Base-by-base conservation (phyloP, 1,140 invertebrate genomes). In the Antheraea mylitta region DNA sequence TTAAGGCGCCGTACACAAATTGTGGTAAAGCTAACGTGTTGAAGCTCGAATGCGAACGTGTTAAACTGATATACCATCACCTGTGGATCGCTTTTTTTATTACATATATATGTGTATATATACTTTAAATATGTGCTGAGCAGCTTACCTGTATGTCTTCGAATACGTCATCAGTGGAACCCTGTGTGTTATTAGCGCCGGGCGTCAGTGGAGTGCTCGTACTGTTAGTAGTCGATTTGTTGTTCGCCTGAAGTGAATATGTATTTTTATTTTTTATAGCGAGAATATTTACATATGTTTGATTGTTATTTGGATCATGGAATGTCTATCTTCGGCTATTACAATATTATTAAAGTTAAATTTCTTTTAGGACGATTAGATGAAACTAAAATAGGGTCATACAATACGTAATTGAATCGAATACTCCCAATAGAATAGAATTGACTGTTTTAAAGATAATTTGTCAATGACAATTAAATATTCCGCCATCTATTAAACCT, bases 121-220 rank as follows among this genome's bases (percentile, higher is more conserved):
- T 30, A 30, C 22, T 30, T 59, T 37, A 58, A 48, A 58, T 71
- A 61, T 18, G 18, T 65, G 59, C 36, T 66, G 58, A 61, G 45
- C 13, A 8, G 60, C 85, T 87, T 81, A 93, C 92, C 91, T 93
- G 92, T 30, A 90, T 89, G 42, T 93, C 92, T 70, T 93, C 85
- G 82, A 92, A 93, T 18, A 92, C 90, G 75, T 93, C 91, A 81
- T 92, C 91, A 67, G 78, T 90, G 75, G 92, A 91, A 69, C 82
- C 86, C 81, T 92, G 88, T 74, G 83, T 79, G 83, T 87, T 89
- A 81, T 83, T 87, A 72, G 77, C 81, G 76, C 79, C 78, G 73
- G 89, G 85, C 67, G 86, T 90, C 88, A 83, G 78, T 67, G 82
- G 90, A 76, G 90, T 89, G 88, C 83, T 90, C 83, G 85, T 78